A percentile compares a stretch with the other conserved stretches of the same genome.
phyloP scores from a whole-genome alignment of 2,797 vertebrate genomes.

The Crypturellus tataupa region DNA sequence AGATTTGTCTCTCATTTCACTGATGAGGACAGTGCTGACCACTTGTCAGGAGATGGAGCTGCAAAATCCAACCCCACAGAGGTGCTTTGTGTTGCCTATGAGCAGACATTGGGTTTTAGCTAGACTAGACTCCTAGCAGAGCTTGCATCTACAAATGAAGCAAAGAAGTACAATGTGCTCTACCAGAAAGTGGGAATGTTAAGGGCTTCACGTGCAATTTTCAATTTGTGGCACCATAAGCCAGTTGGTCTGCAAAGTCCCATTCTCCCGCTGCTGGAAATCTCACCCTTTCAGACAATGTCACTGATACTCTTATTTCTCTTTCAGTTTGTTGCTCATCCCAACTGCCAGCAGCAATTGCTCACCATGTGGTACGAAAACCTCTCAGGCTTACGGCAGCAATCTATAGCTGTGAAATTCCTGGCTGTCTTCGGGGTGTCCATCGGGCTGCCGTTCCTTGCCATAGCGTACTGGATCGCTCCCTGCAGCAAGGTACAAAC shows the following conservation, averaged over 20 bases:
- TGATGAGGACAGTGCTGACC: no score
- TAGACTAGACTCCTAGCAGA: not conserved
- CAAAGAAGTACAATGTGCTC: fast-evolving
- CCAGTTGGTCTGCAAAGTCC: not conserved
- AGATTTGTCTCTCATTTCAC: not conserved
- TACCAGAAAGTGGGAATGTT: not conserved
- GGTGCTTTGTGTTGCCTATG: not conserved
- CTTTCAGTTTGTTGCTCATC: conserved; percentile 95
- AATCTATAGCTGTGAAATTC: conserved; percentile 95
- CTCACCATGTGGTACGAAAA: conserved; percentile 99
- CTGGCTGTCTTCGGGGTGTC: conserved; percentile 94
- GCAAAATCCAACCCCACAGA: not conserved
- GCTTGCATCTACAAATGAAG: not conserved
- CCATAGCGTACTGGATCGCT: conserved; percentile 95
- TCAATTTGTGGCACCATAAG: not conserved
- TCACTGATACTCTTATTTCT: not conserved
- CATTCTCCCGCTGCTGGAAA: not conserved
- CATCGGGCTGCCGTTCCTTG: conserved; percentile 94
- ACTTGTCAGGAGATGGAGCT: not conserved
- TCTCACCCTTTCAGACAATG: not conserved
- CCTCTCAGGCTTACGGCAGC: conserved; percentile 93
- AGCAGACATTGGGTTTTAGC: not conserved
- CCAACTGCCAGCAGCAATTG: conserved; percentile 97
- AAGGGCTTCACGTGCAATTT: not conserved
- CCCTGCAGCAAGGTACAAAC: conserved; percentile 95